Conservation (phyloP, 2,113 vertebrate genomes). For the Cromileptes altivelis region DNA sequence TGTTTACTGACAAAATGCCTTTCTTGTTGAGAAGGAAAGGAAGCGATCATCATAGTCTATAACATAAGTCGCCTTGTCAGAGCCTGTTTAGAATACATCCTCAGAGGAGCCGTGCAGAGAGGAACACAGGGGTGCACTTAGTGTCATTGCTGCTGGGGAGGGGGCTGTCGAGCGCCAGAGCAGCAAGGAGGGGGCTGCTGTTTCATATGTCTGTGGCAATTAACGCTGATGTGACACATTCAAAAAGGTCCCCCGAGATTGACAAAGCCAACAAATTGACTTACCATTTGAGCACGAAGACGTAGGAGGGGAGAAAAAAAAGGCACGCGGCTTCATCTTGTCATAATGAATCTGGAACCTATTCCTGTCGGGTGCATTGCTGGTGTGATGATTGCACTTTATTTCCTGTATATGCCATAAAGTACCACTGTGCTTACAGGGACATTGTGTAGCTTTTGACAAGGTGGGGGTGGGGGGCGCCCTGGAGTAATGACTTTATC, state of each 20-base stretch:
- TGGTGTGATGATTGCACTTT: slow-evolving; percentile 69
- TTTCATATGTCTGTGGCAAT: slow-evolving; percentile 81
- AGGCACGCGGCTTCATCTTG: slow-evolving; percentile 58
- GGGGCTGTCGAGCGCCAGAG: slow-evolving; percentile 53
- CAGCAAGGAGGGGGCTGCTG: slow-evolving; percentile 54
- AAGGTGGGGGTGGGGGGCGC: slow-evolving; percentile 32
- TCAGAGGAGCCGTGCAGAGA: slow-evolving; percentile 62
- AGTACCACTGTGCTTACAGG: slow-evolving; percentile 74
- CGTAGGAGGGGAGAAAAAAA: slow-evolving; percentile 43
- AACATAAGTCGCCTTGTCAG: slow-evolving; percentile 72
- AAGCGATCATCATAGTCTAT: slow-evolving; percentile 58
- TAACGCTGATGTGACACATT: slow-evolving; percentile 82
- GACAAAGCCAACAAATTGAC: slow-evolving; percentile 83
- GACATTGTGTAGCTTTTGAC: slow-evolving; percentile 68
- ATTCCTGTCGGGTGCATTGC: slow-evolving; percentile 63
- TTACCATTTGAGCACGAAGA: slow-evolving; percentile 72
- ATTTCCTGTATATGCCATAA: slow-evolving; percentile 68
- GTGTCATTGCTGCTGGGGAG: slow-evolving; percentile 75
- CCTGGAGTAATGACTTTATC: slow-evolving; percentile 78
- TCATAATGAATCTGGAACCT: slow-evolving; percentile 72
- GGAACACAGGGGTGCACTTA: slow-evolving; percentile 76
- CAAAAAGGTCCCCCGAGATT: slow-evolving; percentile 76
- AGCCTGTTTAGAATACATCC: slow-evolving; percentile 75
- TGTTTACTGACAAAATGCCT: slow-evolving; percentile 73
- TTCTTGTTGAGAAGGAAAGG: slow-evolving; percentile 48